Base-by-base conservation (phyloP, 2,113 vertebrate species). In the Laticauda laticaudata region DNA sequence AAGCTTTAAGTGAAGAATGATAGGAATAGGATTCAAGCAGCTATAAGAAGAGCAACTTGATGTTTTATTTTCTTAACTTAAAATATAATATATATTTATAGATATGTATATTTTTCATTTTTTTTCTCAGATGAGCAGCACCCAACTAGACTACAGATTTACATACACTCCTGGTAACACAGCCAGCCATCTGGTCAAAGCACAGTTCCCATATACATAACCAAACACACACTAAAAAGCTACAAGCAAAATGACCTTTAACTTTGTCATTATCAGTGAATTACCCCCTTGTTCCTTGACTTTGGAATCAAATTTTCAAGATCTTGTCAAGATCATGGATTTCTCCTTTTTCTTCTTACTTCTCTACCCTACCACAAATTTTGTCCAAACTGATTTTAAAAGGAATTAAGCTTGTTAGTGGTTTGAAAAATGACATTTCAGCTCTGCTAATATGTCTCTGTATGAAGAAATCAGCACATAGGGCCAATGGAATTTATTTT, bases 81-180 rank as follows among this genome's bases (percentile, higher is more conserved):
- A 98, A 98, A 98, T 97, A 98, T 97, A 97, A 98, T 97, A 98
- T 96, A 96, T 97, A 97, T 97, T 97, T 97, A 97, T 98, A 97
- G 97, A 97, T 97, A 97, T 97, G 97, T 96, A 96, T 98, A 96
- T 97, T 97, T 98, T 91, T 86, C 94, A 48, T 95, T 95, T 93
- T 94, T 95, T 96, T 97, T 97, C 97, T 98, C 97, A 97, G 97
- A 97, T 96, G 97, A 99, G 98, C 98, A 99, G 98, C 98, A 99
- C 99, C 99, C 98, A 98, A 99, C 99, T 99, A 99, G 98, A 99
- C 98, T 99, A 99, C 98, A 98, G 98, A 98, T 98, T 98, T 98
- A 99, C 99, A 99, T 98, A 98, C 98, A 97, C 98, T 98, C 98
- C 97, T 96, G 97, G 98, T 98, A 97, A 98, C 98, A 98, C 97